Evolutionary conservation across 2,113 vertebrate species (phyloP).

Genomic region (Leucopsar rothschildi): DNA sequence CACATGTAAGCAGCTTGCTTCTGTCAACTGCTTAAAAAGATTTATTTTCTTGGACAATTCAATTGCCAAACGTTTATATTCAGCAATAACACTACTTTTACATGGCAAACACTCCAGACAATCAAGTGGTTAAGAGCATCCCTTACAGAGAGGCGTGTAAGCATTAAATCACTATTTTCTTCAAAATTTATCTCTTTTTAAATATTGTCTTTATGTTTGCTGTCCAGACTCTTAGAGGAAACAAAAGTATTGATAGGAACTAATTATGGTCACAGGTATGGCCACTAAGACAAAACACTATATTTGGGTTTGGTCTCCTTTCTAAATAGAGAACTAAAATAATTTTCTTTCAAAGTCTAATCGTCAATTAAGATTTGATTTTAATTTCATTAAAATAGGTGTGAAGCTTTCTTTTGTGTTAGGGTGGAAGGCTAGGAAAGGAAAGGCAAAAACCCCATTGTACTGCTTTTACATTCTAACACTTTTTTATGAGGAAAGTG

Average conservation of each 20-base stretch:
- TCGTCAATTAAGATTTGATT: background rate
- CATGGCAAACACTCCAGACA: background rate
- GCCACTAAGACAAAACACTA: background rate
- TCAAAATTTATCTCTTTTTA: background rate
- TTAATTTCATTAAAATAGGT: background rate
- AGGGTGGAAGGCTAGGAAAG: background rate
- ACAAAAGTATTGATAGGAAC: background rate
- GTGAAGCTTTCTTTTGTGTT: background rate
- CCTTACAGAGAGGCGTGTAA: background rate
- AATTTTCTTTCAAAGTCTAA: background rate
- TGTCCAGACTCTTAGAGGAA: background rate
- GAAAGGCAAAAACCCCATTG: background rate
- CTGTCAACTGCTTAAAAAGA: background rate
- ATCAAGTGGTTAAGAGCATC: background rate
- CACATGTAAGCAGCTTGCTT: background rate
- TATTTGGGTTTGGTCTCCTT: background rate
- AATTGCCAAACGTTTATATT: background rate
- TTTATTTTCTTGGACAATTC: background rate
- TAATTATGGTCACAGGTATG: background rate
- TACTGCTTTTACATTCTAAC: fast-evolving
- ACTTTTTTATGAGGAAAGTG: background rate
- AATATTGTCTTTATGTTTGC: background rate
- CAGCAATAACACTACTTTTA: background rate
- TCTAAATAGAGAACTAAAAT: background rate
- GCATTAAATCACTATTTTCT: background rate